Evolutionary conservation across 1,140 invertebrate genomes (phyloP).

Genomic region (Brachionus manjavacas): DNA sequence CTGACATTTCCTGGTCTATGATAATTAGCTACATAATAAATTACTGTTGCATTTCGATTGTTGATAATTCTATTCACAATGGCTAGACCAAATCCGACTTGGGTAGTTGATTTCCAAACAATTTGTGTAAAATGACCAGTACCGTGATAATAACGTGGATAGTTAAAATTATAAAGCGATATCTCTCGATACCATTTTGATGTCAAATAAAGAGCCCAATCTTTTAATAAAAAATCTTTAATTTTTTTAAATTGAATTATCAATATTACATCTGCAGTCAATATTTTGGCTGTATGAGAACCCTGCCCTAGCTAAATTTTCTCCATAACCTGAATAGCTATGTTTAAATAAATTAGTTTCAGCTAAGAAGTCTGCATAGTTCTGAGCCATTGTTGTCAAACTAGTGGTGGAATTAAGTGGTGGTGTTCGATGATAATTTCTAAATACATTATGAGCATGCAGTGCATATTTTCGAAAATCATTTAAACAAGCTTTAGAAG

Average conservation of each 20-base stretch:
- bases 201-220: background rate
- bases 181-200: background rate
- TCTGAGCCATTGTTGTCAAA: background rate
- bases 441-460: background rate
- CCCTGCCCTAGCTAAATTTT: background rate
- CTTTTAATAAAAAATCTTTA: background rate
- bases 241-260: background rate
- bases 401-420: background rate
- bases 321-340: background rate
- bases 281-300: background rate
- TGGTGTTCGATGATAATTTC: background rate
- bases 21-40: slow-evolving; percentile 18
- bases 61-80: background rate
- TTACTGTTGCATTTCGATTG: background rate
- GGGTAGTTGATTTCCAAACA: background rate
- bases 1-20: background rate
- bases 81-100: slow-evolving; percentile 1
- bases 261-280: background rate
- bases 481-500: background rate
- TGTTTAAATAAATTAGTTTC: background rate
- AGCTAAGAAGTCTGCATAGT: background rate
- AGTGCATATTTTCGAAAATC: background rate
- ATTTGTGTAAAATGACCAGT: slow-evolving; percentile 37
- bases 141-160: background rate
- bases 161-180: background rate